Evolutionary conservation across 2,797 vertebrate species (phyloP), one percentile per base, ranked within the genome.

Genomic region (Arnoldichthys spilopterus): DNA sequence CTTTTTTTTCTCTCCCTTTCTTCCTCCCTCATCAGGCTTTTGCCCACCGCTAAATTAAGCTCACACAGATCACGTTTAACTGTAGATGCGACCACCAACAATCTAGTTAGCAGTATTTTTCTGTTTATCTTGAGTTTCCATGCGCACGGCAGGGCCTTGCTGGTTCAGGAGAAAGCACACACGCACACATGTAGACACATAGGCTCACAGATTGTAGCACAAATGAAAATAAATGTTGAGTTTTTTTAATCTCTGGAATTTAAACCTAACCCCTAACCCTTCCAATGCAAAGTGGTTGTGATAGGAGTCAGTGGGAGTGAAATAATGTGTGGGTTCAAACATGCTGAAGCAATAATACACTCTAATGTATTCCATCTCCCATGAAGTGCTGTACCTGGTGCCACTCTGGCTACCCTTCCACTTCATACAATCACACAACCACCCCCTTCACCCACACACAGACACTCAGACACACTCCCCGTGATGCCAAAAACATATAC

Each of bases 391-490:
- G 81, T 83, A 90, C 84, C 69, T 87, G 92, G 92, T 94, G 91
- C 94, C 92, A 91, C 90, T 84, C 85, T 90, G 92, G 93, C 93
- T 94, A 81, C 80, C 61, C 1, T 80, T 83, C 72, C 81, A 81
- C 85, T 80, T 49, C 72, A 54, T 79, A 69, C 66, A 58, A 79
- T 66, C 79, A 75, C 64, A 49, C 56, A 72, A 54, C 70, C 70
- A 63, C 68, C 45, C 56, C 37, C 80, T 82, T 70, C 80, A 79
- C 85, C 80, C 71, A 51, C 78, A 69, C 63, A 45, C 79, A 63
- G 12, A 70, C 67, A 75, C 64, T 53, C 70, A 43, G n/a, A 49
- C 56, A 71, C 37, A 78, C 64, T 59, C 66, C 58, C 63, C 40
- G 2, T 37, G 56, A 54, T 37, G 32, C 26, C 5, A 0, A 51